Conservation (phyloP, 2,113 vertebrate species). For the Nyctibius bracteatus region DNA sequence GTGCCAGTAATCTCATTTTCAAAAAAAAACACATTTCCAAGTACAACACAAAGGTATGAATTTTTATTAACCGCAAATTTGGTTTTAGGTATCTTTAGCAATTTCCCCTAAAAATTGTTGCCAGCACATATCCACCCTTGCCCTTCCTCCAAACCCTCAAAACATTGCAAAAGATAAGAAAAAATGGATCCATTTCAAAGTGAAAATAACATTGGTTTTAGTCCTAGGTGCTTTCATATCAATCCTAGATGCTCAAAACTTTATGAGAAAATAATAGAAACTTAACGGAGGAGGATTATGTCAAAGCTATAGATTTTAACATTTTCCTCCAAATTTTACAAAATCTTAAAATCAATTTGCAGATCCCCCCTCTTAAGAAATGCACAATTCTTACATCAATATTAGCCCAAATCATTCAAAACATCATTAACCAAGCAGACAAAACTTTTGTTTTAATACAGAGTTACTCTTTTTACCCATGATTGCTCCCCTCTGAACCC, state of each 20-base stretch:
- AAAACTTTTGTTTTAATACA: background rate
- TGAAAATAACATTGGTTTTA: background rate
- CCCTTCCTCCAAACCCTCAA: background rate
- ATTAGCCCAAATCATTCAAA: background rate
- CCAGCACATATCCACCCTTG: background rate
- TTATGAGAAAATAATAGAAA: background rate
- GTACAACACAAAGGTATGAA: background rate
- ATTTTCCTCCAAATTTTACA: background rate
- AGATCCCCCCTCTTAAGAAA: background rate
- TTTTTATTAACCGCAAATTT: background rate
- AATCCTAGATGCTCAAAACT: background rate
- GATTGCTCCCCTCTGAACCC: too few relatives aligned
- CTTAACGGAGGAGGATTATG: background rate
- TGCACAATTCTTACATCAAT: background rate
- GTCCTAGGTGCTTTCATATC: background rate
- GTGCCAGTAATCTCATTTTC: background rate
- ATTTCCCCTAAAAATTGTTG: background rate
- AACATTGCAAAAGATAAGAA: background rate
- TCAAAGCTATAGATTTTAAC: background rate
- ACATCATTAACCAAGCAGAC: background rate
- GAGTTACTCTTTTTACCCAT: background rate
- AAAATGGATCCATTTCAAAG: background rate
- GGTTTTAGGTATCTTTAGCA: rapidly evolving
- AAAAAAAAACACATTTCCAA: background rate
- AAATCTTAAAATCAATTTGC: background rate